Percentiles rank a stretch among this genome's conserved stretches.
phyloP scores from a whole-genome alignment of 2,888 invertebrate species.

The Ectropis crepuscularia region DNA sequence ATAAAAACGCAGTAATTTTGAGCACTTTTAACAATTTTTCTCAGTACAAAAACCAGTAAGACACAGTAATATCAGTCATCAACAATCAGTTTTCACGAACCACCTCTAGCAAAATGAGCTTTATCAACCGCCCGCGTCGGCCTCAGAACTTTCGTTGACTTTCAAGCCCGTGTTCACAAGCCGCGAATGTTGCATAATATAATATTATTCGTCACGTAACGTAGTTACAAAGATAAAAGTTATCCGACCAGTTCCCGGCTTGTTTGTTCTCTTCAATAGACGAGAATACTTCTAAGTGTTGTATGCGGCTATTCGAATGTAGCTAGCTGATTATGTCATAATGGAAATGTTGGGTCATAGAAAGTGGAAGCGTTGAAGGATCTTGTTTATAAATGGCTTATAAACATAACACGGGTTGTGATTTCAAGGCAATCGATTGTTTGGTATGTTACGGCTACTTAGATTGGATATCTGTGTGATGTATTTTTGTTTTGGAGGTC shows the following conservation, averaged over 20 bases:
- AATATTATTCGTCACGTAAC: constrained; percentile 27
- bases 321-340: constrained; percentile 12
- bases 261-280: constrained; percentile 27
- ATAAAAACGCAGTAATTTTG: too few species aligned
- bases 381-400: not conserved
- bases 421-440: not conserved
- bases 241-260: constrained; percentile 16
- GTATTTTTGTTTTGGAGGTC: too few species aligned
- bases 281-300: constrained; percentile 24
- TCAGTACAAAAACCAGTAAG: too few species aligned
- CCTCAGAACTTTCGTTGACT: constrained; percentile 19
- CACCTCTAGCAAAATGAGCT: too few species aligned
- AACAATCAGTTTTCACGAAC: too few species aligned
- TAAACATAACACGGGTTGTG: not conserved
- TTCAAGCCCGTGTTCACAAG: constrained; percentile 4
- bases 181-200: constrained; percentile 24
- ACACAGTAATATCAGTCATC: too few species aligned
- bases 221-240: constrained; percentile 38
- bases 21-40: too few species aligned
- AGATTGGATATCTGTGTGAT: too few species aligned
- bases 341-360: constrained; percentile 15
- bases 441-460: not conserved
- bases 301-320: constrained; percentile 4
- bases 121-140: not conserved
- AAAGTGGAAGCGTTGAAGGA: constrained; percentile 13